Percentiles rank a stretch among this genome's conserved stretches.
These are phyloP conservation scores for Acropora yongei DNA, from an alignment of 64 coral and sea anemone species.

Conservation along the genomic window DNA sequence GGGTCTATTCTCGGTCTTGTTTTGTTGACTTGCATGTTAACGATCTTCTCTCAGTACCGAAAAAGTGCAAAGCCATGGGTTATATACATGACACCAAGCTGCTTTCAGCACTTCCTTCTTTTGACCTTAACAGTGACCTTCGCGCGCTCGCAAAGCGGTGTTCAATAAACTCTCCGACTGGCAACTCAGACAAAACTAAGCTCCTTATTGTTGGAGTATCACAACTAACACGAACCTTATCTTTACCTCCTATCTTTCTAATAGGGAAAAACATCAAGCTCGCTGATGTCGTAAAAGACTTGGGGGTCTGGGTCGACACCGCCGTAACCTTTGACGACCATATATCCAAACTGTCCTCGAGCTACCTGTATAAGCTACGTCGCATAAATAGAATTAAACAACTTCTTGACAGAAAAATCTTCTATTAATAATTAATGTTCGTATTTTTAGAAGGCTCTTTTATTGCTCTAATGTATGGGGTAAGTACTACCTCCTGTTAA, in stretches of 20 bases:
- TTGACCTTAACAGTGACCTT: conserved; percentile 32
- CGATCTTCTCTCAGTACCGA: conserved; percentile 10
- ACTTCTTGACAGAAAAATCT: not conserved
- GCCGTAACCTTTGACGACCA: conserved; percentile 31
- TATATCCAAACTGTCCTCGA: conserved; percentile 18
- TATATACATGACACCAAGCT: conserved; percentile 67
- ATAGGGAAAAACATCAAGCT: conserved; percentile 36
- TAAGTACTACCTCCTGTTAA: no score
- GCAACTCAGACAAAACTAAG: conserved; percentile 54
- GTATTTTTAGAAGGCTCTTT: no score
- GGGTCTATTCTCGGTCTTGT: conserved; percentile 7
- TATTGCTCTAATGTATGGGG: no score
- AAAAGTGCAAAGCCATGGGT: conserved; percentile 40
- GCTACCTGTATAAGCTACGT: not conserved
- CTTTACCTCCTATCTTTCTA: not conserved
- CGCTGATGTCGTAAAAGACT: conserved; percentile 28
- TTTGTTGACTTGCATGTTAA: no score
- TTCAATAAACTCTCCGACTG: conserved; percentile 15
- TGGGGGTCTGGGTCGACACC: conserved; percentile 13
- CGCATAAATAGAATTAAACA: no score
- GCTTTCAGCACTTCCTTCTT: conserved; percentile 3
- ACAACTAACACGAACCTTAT: no score
- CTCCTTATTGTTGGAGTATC: no score
- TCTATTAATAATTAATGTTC: no score
- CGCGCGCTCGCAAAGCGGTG: conserved; percentile 23